phyloP scores from a whole-genome alignment of 2,888 invertebrate species.

The Cephus rjabovi region DNA sequence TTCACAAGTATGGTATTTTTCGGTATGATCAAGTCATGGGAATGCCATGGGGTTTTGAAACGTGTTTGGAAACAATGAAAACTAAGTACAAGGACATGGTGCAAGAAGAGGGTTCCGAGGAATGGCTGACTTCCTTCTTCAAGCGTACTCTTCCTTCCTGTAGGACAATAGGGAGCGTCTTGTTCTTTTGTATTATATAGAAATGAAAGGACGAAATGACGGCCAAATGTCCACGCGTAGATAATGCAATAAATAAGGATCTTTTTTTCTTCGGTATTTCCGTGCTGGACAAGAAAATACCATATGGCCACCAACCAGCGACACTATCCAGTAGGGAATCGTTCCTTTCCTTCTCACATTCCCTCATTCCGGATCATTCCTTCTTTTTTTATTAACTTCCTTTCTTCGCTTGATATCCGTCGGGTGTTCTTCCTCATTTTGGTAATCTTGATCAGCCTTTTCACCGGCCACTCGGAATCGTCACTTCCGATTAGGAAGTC shows the following conservation, averaged over 20 bases:
- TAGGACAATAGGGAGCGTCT: background rate
- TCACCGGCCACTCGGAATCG: background rate
- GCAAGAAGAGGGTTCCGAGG: background rate
- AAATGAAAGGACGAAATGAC: background rate
- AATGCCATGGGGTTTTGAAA: background rate
- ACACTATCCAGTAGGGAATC: slow-evolving; percentile 39
- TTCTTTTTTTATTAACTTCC: background rate
- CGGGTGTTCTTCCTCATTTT: background rate
- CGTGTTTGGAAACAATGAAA: background rate
- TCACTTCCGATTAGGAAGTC: background rate
- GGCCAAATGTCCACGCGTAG: slow-evolving; percentile 17
- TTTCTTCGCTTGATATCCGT: background rate
- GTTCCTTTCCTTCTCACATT: slow-evolving; percentile 12
- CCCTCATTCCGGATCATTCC: background rate
- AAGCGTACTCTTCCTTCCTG: background rate
- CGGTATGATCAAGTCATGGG: background rate
- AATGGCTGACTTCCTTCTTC: background rate
- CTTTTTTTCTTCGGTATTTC: slow-evolving; percentile 35
- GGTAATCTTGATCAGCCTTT: background rate
- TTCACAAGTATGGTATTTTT: background rate
- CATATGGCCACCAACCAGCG: slow-evolving; percentile 49
- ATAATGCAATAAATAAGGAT: slow-evolving; percentile 41
- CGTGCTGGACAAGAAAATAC: slow-evolving; percentile 37
- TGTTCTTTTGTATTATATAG: background rate
- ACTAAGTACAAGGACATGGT: background rate